Base-by-base conservation (phyloP, 1,140 invertebrate genomes). In the Leptestheria dahalacensis region DNA sequence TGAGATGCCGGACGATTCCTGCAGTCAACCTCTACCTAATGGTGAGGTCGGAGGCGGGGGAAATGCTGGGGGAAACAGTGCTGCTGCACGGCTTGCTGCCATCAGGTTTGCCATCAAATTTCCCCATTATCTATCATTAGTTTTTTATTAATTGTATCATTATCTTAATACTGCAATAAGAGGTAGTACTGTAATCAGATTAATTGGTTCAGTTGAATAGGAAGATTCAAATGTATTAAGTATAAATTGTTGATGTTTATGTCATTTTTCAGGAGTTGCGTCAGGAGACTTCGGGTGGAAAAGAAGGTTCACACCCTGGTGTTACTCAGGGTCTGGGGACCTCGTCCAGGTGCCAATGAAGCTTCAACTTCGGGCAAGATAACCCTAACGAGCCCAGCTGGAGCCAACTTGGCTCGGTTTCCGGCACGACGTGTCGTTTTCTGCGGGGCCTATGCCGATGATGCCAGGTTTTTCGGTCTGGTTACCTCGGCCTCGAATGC, bases 381-480 rank as follows among this genome's bases (percentile, higher is more conserved):
- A 25, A 48, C 65, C n/a, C 48, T 65, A 55, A 64, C 52, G 26
- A 64, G 64, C 24, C 64, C 66, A 23, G 59, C 53, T n/a, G 73
- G 72, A 20, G 66, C 68, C 2, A 73, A 67, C 48, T 57, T 91
- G 56, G 88, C 88, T 2, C 80, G 89, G 61, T 95, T 93, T 73
- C 85, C 88, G 0, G 83, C 85, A 0, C 82, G 88, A 58, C 77
- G 88, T 58, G 83, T 96, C 2, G 83, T 88, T 41, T 95, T 88
- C 67, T 91, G 91, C 63, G 91, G 89, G 62, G 85, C 88, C 2
- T 86, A 87, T 57, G 86, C 86, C 12, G 88, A 72, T 61, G 74
- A 88, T 66, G 84, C 88, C 65, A 78, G 88, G 48, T 94, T 91
- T 71, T 96, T 96, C 70, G 91, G 91, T 3, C 78, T 96, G 50